Evolutionary conservation across 1,140 invertebrate species (phyloP).

Genomic region (Tribolium madens): DNA sequence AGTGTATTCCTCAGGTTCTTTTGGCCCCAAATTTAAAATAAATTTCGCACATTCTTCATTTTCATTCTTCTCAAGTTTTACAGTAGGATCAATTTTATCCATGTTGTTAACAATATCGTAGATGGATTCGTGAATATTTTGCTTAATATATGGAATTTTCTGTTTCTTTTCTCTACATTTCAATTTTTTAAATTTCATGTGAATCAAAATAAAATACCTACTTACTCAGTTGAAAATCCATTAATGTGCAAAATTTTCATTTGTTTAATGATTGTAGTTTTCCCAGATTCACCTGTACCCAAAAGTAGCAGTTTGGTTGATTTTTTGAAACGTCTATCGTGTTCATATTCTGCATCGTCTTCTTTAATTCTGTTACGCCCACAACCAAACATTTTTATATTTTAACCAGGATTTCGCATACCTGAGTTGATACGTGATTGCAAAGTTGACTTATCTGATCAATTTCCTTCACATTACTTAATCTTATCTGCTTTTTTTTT

Average conservation of each 20-base stretch:
- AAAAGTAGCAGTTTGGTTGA: slow-evolving; percentile 73
- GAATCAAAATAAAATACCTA: slow-evolving; percentile 45
- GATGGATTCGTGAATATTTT: slow-evolving; percentile 78
- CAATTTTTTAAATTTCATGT: slow-evolving; percentile 40
- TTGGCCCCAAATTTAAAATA: slow-evolving; percentile 68
- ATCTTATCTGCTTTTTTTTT: background rate
- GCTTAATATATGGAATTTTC: slow-evolving; percentile 73
- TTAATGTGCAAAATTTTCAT: slow-evolving; percentile 85
- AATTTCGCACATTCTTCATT: slow-evolving; percentile 69
- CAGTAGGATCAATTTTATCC: slow-evolving; percentile 65
- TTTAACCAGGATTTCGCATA: background rate
- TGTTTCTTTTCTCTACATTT: slow-evolving; percentile 72
- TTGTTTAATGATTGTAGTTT: slow-evolving; percentile 86
- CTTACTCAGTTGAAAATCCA: slow-evolving; percentile 76
- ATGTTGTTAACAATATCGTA: slow-evolving; percentile 73
- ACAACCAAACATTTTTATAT: slow-evolving; percentile 16
- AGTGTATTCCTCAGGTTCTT: slow-evolving; percentile 68
- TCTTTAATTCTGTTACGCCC: background rate
- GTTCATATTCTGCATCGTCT: slow-evolving; percentile 47
- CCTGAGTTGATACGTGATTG: background rate
- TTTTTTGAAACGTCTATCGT: slow-evolving; percentile 53
- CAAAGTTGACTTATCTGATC: background rate
- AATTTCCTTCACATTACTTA: background rate
- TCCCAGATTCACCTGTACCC: slow-evolving; percentile 78
- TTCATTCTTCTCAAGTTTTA: slow-evolving; percentile 67